Conservation (phyloP, 2,888 invertebrate genomes). For the Ischnura elegans region DNA sequence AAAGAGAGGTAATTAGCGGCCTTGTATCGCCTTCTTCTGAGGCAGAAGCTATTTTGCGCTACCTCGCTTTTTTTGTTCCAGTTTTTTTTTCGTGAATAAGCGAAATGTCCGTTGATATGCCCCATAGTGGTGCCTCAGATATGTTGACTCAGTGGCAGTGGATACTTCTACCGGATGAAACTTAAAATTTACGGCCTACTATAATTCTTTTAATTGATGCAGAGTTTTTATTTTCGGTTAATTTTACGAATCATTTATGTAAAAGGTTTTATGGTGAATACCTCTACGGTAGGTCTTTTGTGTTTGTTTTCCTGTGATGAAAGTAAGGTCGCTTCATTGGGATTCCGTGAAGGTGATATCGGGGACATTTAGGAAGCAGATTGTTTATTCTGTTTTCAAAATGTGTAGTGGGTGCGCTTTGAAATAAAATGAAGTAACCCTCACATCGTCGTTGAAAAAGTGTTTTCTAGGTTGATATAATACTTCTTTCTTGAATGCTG, state of each 20-base stretch:
- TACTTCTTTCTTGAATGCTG: too few relatives aligned
- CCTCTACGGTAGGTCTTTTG: not conserved
- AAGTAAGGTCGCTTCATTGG: not conserved
- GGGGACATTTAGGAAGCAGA: not conserved
- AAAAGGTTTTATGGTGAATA: not conserved
- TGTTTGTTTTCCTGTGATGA: not conserved
- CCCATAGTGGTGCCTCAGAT: not conserved
- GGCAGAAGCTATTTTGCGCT: conserved; percentile 23
- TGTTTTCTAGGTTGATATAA: too few relatives aligned
- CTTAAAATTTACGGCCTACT: not conserved
- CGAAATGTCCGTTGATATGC: not conserved
- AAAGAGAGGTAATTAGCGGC: conserved; percentile 31
- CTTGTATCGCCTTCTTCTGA: conserved; percentile 16
- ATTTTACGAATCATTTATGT: not conserved
- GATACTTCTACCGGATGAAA: not conserved
- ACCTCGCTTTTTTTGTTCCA: not conserved
- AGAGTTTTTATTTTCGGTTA: not conserved
- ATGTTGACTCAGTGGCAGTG: not conserved
- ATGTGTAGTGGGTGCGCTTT: too few relatives aligned
- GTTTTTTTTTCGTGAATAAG: not conserved
- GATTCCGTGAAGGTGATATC: not conserved
- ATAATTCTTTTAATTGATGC: not conserved
- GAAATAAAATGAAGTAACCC: too few relatives aligned
- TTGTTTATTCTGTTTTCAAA: too few relatives aligned
- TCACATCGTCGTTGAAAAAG: too few relatives aligned